Conservation (phyloP, 2,113 vertebrate species). For the Bos taurus region ARS-UCD2.0 NC_037349.1:26564501-26565000, state of each 20-base stretch:
- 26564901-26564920: not conserved
- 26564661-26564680: not conserved
- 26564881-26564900: not conserved
- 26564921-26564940: not conserved
- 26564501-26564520: not conserved
- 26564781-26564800: not conserved
- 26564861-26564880: not conserved
- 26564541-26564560: not conserved
- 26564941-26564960: not conserved
- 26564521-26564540: not conserved
- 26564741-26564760: not conserved
- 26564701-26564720: not conserved
- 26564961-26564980: not conserved
- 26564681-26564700: not conserved
- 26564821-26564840: not conserved
- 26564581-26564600: not conserved
- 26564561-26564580: not conserved
- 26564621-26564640: not conserved
- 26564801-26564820: not conserved
- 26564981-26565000: not conserved
- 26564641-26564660: not conserved
- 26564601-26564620: not conserved
- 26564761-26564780: not conserved
- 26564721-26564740: not conserved
- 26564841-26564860: not conserved